These are phyloP conservation scores for Protonemura montana DNA, from an alignment of 2,888 invertebrate genomes.

Conservation along the genomic window DNA sequence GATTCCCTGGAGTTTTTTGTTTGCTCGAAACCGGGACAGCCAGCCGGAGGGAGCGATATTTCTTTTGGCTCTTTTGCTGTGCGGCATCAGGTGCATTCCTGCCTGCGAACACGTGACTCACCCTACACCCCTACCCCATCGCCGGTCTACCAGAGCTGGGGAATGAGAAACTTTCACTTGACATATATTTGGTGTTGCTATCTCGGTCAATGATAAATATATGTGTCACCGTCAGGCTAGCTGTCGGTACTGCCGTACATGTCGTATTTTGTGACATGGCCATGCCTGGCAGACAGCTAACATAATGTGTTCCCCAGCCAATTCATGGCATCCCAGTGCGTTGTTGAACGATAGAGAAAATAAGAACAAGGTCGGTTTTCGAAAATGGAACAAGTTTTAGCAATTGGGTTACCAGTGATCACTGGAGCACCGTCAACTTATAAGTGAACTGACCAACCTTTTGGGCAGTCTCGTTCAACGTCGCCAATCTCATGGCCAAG, in stretches of 20 bases:
- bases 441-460: too few species aligned
- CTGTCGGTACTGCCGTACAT: background rate
- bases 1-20: constrained; percentile 29
- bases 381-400: too few species aligned
- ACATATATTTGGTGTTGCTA: background rate
- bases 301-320: too few species aligned
- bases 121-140: constrained; percentile 4
- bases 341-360: background rate
- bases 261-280: background rate
- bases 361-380: too few species aligned
- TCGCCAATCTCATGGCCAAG: too few species aligned
- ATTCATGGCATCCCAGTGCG: background rate
- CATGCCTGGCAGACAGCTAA: too few species aligned
- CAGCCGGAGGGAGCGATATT: constrained; percentile 28
- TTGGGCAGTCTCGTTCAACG: too few species aligned
- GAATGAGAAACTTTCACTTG: background rate
- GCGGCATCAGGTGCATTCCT: constrained; percentile 31
- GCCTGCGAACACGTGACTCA: background rate
- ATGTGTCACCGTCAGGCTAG: background rate
- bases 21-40: constrained; percentile 23
- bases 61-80: constrained; percentile 9
- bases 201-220: constrained; percentile 9
- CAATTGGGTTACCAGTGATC: too few species aligned
- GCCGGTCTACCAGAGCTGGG: background rate
- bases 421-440: too few species aligned